Conservation (phyloP, 2,113 vertebrate species). For the Salvelinus sp. region DNA sequence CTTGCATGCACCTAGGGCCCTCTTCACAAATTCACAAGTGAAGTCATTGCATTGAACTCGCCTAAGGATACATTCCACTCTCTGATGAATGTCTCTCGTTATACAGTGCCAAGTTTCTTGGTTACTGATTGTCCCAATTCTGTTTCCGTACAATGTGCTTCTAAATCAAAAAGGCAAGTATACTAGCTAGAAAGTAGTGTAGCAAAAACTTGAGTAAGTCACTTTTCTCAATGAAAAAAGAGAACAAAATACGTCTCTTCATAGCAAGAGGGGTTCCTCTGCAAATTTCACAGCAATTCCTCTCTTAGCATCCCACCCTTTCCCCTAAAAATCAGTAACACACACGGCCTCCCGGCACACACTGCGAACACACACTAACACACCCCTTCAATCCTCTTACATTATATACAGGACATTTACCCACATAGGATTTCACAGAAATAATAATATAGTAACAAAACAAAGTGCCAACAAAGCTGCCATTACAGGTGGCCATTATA, state of each 20-base stretch:
- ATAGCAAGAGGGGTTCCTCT: background rate
- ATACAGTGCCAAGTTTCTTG: background rate
- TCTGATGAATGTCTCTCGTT: background rate
- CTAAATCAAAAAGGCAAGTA: conserved; percentile 10
- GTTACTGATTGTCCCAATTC: background rate
- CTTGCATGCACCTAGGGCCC: too few species aligned
- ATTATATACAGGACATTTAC: conserved; percentile 4
- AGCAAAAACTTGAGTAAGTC: conserved; percentile 1
- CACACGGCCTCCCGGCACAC: background rate
- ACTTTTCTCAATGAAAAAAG: background rate
- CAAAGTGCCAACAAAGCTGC: conserved; percentile 9
- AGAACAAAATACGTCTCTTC: background rate
- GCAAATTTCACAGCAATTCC: background rate
- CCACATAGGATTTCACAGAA: conserved; percentile 10
- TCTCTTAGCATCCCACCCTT: background rate
- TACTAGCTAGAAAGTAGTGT: conserved; percentile 2
- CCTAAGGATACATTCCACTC: background rate
- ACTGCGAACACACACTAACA: background rate
- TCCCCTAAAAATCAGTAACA: background rate
- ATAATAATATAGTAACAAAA: conserved; percentile 5
- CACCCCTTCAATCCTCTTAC: background rate
- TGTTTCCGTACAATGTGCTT: conserved; percentile 5
- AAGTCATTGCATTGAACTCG: background rate
- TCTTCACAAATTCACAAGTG: background rate
- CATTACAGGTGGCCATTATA: conserved; percentile 3